Base-by-base conservation (phyloP, 2,113 vertebrate genomes). In the Charina bottae region DNA sequence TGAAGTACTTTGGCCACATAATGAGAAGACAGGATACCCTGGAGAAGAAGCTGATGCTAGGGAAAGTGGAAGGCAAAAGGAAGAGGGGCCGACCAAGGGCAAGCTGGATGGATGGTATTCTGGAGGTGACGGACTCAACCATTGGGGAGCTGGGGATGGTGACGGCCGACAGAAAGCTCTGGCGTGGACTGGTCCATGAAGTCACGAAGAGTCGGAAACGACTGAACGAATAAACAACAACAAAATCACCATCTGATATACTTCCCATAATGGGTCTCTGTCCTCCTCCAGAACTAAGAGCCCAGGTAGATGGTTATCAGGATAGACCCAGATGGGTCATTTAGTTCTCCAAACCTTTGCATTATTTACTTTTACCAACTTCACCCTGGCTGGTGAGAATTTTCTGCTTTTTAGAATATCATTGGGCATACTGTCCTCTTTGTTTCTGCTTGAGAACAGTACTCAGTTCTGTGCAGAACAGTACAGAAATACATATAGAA, bases 401-500 rank as follows among this genome's bases (percentile, higher is more conserved):
- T 62, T 90, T 62, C 56, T 33, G 2, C 9, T 53, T n/a, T 55
- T 64, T 53, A 78, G 88, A 90, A 60, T 42, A 62, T 85, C 15
- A 53, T 85, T 83, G 24, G 37, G 59, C 3, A 0, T 85, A n/a
- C 13, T 46, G 17, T 49, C 26, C 7, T 5, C 4, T 24, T 49
- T 28, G 60, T 1, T 78, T 26, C n/a, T 83, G 54, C 23, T 10
- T 85, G 21, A 49, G 3, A 46, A 86, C 0, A 0, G 46, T 12
- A 56, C 9, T 55, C 68, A 58, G 1, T 84, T 89, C 26, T n/a
- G 0, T 0, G 28, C 28, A 28, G 37, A 88, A 93, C 26, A 49
- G 92, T 56, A 37, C n/a, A 1, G 2, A 0, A 90, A 19, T 0
- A 93, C 85, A 49, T 92, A 53, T 24, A 86, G 21, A 83, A 46